phyloP scores from a whole-genome alignment of 2,797 vertebrate species.

The Takifugu ocellatus region DNA sequence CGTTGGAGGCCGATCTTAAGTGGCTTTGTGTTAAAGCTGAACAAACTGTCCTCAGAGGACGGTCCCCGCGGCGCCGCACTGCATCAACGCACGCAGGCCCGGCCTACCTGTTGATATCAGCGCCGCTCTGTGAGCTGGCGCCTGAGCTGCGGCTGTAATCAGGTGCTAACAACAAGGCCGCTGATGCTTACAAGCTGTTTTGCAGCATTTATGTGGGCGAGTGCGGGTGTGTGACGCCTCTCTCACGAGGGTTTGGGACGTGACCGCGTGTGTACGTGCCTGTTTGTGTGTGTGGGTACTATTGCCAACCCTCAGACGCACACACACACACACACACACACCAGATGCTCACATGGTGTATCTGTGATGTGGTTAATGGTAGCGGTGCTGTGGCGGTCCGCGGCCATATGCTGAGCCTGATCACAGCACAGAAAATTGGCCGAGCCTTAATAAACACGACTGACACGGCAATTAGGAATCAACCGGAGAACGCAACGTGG shows the following conservation, averaged over 20 bases:
- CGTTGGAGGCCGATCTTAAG: no score
- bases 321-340: constrained; percentile 21
- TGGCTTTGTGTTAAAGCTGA: constrained; percentile 48
- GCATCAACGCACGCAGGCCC: constrained; percentile 1
- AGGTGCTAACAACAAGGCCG: constrained; percentile 66
- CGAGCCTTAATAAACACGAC: constrained; percentile 56
- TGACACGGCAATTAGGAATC: constrained; percentile 54
- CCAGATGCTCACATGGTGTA: constrained; percentile 58
- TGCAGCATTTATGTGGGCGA: constrained; percentile 12
- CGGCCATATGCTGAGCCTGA: constrained; percentile 64
- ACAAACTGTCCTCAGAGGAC: constrained; percentile 51
- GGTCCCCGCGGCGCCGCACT: constrained; percentile 31
- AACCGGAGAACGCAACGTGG: constrained; percentile 19
- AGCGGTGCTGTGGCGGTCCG: constrained; percentile 44
- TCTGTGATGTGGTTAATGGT: constrained; percentile 61
- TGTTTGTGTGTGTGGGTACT: constrained; percentile 27
- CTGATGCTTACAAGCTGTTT: constrained; percentile 69
- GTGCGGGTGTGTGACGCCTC: constrained; percentile 9
- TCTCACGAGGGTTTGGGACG: constrained; percentile 28
- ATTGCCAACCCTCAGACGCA: constrained; percentile 36
- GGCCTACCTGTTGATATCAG: constrained; percentile 47
- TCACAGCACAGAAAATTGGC: constrained; percentile 51
- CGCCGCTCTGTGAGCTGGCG: constrained; percentile 42
- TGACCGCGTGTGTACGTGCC: constrained; percentile 4
- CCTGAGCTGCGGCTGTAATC: constrained; percentile 62